phyloP scores from a whole-genome alignment of 2,797 vertebrate genomes.

The Betta splendens region DNA sequence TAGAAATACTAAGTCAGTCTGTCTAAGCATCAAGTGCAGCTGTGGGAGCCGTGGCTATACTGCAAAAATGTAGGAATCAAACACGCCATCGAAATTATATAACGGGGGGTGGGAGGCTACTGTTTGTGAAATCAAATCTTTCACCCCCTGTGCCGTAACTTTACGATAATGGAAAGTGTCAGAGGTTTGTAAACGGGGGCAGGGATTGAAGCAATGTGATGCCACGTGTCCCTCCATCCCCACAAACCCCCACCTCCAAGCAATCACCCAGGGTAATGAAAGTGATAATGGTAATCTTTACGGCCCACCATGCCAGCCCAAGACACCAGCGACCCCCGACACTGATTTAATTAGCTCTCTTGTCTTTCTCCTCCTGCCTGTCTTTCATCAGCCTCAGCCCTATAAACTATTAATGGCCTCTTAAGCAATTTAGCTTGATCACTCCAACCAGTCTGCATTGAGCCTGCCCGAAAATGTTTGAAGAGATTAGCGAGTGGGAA shows the following conservation, averaged over 20 bases:
- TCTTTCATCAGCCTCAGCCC: slow-evolving; percentile 67
- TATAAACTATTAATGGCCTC: slow-evolving; percentile 77
- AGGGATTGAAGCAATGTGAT: slow-evolving; percentile 56
- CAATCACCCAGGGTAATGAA: slow-evolving; percentile 76
- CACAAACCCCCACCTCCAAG: slow-evolving; percentile 45
- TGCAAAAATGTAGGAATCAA: slow-evolving; percentile 21
- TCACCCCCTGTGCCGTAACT: slow-evolving; percentile 48
- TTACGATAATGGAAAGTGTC: slow-evolving; percentile 67
- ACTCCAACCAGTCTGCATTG: slow-evolving; percentile 59
- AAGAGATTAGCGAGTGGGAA: slow-evolving; percentile 61
- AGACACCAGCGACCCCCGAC: slow-evolving; percentile 70
- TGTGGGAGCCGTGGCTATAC: slow-evolving; percentile 12
- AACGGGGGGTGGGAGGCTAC: slow-evolving; percentile 33
- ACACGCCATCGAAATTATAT: slow-evolving; percentile 19
- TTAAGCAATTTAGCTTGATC: slow-evolving; percentile 75
- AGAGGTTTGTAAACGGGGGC: slow-evolving; percentile 60
- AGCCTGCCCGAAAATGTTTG: slow-evolving; percentile 61
- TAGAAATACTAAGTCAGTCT: not conserved
- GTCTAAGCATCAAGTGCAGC: not conserved
- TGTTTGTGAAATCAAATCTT: slow-evolving; percentile 56
- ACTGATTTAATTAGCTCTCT: slow-evolving; percentile 76
- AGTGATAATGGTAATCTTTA: slow-evolving; percentile 81
- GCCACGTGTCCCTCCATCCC: slow-evolving; percentile 35
- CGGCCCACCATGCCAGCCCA: slow-evolving; percentile 70
- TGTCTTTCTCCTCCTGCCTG: slow-evolving; percentile 58